Conservation (phyloP, 2,797 vertebrate genomes). For the Schizopygopsis malacanthus region DNA sequence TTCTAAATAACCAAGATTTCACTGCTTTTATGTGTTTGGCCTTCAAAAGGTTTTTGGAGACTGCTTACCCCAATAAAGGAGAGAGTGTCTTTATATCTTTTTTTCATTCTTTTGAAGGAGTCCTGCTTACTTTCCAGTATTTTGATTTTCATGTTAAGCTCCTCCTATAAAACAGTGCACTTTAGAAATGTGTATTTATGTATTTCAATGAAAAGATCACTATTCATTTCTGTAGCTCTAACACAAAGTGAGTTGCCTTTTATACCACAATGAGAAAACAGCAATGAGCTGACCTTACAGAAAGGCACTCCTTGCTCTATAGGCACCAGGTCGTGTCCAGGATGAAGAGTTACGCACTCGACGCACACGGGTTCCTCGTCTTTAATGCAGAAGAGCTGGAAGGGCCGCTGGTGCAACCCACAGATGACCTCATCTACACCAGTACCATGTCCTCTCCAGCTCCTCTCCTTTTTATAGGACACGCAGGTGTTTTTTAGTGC, state of each 20-base stretch:
- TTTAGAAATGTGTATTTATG: background rate
- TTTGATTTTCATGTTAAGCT: constrained; percentile 71
- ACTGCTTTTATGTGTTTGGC: background rate
- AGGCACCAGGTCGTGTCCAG: constrained; percentile 64
- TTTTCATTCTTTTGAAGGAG: constrained; percentile 65
- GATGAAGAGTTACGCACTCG: constrained; percentile 74
- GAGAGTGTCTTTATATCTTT: constrained; percentile 61
- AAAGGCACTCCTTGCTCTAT: constrained; percentile 57
- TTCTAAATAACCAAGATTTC: background rate
- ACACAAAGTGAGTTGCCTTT: background rate
- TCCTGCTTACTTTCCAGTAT: constrained; percentile 78
- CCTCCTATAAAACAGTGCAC: constrained; percentile 60
- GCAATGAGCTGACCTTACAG: constrained; percentile 69
- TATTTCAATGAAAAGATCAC: background rate
- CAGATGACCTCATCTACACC: constrained; percentile 52
- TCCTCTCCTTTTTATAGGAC: constrained; percentile 63
- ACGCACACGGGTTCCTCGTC: constrained; percentile 77
- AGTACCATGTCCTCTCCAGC: background rate
- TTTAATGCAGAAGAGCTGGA: constrained; percentile 78
- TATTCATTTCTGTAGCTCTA: background rate
- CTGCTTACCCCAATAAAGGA: constrained; percentile 73
- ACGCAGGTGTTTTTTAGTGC: constrained; percentile 69
- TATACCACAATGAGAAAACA: background rate
- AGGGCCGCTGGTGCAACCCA: constrained; percentile 70
- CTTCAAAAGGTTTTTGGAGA: background rate